Percentiles rank a stretch among this genome's conserved stretches.
These are phyloP conservation scores for Meriones psammophilus DNA, from an alignment of 2,797 vertebrate genomes.

Conservation along the genomic window DNA sequence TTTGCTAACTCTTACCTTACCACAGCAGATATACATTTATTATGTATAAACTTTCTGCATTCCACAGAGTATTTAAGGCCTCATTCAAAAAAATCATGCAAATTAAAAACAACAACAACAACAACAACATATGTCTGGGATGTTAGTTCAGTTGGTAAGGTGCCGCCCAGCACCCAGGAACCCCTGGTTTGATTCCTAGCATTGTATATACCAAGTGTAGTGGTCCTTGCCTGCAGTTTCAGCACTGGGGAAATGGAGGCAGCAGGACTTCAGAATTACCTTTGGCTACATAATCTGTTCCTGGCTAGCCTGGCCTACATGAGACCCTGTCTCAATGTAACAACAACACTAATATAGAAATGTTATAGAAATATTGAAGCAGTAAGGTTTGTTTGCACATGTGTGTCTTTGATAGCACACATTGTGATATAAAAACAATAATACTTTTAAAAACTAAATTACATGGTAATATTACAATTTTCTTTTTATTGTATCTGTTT, in stretches of 20 bases:
- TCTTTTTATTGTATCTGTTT: constrained; percentile 4
- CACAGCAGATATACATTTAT: background rate
- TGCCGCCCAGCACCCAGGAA: background rate
- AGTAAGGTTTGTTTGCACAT: background rate
- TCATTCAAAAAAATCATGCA: background rate
- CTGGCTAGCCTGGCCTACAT: background rate
- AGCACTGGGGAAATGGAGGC: background rate
- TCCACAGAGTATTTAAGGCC: constrained; percentile 52
- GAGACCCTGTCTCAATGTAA: background rate
- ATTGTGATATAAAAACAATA: constrained; percentile 52
- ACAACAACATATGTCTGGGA: background rate
- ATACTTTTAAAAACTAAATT: constrained; percentile 39
- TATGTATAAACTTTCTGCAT: background rate
- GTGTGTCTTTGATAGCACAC: constrained; percentile 10
- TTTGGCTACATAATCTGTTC: background rate
- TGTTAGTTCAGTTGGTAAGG: background rate
- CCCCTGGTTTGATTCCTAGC: background rate
- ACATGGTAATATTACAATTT: constrained; percentile 1
- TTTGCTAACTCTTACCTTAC: background rate
- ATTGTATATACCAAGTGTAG: background rate
- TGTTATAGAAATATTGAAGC: constrained; percentile 55
- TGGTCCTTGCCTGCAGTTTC: background rate
- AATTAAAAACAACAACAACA: background rate
- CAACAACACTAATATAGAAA: constrained; percentile 22
- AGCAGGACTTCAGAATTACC: background rate